Conservation (phyloP, 2,888 invertebrate genomes). For the Cephus rjabovi region DNA sequence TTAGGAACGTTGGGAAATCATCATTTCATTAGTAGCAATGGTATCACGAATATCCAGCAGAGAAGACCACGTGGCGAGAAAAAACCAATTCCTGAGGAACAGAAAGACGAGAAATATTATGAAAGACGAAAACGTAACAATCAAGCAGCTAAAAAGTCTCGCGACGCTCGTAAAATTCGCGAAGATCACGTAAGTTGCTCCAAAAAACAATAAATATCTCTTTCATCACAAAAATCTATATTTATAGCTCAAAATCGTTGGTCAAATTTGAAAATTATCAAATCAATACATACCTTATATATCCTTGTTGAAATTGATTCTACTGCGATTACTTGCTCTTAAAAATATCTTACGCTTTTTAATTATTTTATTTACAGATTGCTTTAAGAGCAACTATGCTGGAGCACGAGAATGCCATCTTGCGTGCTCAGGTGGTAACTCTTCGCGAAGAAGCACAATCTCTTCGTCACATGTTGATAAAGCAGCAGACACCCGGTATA, state of each 20-base stretch:
- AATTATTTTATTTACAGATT: constrained; percentile 69
- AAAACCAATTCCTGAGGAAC: constrained; percentile 86
- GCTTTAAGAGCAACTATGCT: constrained; percentile 86
- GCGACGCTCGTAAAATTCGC: constrained; percentile 87
- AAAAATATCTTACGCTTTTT: not conserved
- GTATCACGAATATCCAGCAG: constrained; percentile 35
- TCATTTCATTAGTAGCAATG: constrained; percentile 33
- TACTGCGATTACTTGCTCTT: not conserved
- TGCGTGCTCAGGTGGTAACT: constrained; percentile 84
- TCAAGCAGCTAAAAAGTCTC: constrained; percentile 91
- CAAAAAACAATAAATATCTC: not conserved
- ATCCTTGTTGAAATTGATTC: not conserved
- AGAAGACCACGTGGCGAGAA: constrained; percentile 82
- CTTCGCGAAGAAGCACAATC: constrained; percentile 83
- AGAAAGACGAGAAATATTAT: constrained; percentile 91
- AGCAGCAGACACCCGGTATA: constrained; percentile 38
- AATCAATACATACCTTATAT: not conserved
- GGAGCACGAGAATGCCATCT: constrained; percentile 89
- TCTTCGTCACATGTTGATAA: constrained; percentile 75
- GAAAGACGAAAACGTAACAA: constrained; percentile 89
- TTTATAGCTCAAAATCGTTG: not conserved
- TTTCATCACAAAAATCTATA: not conserved
- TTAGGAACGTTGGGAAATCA: constrained; percentile 27
- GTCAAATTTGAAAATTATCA: not conserved
- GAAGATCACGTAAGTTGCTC: constrained; percentile 80